phyloP scores from a whole-genome alignment of 2,888 invertebrate genomes.

The Cephus spinipes region DNA sequence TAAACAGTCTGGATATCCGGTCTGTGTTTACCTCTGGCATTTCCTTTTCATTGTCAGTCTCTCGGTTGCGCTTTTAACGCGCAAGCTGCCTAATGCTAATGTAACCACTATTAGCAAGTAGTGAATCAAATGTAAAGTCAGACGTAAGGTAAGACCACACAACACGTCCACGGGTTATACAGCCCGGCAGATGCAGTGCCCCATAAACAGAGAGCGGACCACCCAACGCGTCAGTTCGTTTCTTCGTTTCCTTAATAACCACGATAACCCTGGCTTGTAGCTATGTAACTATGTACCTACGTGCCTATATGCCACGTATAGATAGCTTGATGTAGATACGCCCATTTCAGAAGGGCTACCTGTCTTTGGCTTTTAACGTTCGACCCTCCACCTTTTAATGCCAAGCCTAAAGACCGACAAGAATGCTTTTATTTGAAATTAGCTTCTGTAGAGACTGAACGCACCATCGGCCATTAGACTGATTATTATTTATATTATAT shows the following conservation, averaged over 20 bases:
- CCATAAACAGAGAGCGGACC: conserved; percentile 65
- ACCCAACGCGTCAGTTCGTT: conserved; percentile 58
- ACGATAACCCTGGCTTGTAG: conserved; percentile 41
- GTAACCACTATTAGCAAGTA: conserved; percentile 60
- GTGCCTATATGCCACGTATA: not conserved
- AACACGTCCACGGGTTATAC: conserved; percentile 56
- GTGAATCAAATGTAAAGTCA: conserved; percentile 62
- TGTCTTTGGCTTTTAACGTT: conserved; percentile 33
- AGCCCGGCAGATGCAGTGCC: conserved; percentile 61
- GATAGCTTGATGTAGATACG: conserved; percentile 13
- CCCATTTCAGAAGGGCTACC: conserved; percentile 38
- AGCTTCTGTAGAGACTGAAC: not conserved
- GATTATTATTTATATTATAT: not conserved
- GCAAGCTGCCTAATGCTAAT: conserved; percentile 44
- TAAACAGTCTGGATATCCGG: not conserved
- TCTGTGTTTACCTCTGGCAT: not conserved
- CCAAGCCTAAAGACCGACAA: not conserved
- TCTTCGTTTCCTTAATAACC: conserved; percentile 63
- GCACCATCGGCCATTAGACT: not conserved
- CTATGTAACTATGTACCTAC: not conserved
- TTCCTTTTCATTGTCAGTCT: not conserved
- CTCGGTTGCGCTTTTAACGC: conserved; percentile 2
- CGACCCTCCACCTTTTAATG: not conserved
- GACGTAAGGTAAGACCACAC: conserved; percentile 61
- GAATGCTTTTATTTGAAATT: not conserved